Conservation (phyloP, 2,113 vertebrate genomes). For the Conger conger region DNA sequence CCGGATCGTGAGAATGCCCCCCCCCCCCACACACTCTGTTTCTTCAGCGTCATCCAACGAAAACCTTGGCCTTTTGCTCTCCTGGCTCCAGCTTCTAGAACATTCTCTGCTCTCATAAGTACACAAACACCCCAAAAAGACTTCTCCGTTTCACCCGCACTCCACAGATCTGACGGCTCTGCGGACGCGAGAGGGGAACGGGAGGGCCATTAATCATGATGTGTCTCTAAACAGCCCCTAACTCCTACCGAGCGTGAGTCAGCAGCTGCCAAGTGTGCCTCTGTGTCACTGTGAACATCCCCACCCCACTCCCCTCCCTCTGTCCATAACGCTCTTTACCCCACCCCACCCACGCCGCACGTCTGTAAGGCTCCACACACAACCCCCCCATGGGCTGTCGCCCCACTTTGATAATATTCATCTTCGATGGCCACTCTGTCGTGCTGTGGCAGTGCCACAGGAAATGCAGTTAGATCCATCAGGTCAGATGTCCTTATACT, state of each 20-base stretch:
- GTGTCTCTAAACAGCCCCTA: background rate
- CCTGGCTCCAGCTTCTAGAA: background rate
- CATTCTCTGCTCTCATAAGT: background rate
- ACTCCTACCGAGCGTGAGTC: background rate
- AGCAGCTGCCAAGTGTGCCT: background rate
- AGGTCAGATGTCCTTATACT: background rate
- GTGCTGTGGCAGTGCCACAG: background rate
- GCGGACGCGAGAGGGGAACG: background rate
- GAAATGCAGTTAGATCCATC: background rate
- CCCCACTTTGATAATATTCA: background rate
- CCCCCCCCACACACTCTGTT: background rate
- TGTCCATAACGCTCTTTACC: background rate
- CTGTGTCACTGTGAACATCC: background rate
- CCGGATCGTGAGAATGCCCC: background rate
- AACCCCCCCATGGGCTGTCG: background rate
- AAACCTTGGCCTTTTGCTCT: background rate
- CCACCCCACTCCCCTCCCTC: background rate
- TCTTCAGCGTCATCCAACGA: background rate
- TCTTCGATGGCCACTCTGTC: background rate
- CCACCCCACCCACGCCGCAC: too few species aligned
- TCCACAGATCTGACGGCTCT: background rate
- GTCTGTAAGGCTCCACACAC: background rate
- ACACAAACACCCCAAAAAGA: background rate
- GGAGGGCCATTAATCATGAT: background rate
- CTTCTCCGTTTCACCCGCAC: background rate